Conservation (phyloP, 2,797 vertebrate genomes). For the Coendou prehensilis region DNA sequence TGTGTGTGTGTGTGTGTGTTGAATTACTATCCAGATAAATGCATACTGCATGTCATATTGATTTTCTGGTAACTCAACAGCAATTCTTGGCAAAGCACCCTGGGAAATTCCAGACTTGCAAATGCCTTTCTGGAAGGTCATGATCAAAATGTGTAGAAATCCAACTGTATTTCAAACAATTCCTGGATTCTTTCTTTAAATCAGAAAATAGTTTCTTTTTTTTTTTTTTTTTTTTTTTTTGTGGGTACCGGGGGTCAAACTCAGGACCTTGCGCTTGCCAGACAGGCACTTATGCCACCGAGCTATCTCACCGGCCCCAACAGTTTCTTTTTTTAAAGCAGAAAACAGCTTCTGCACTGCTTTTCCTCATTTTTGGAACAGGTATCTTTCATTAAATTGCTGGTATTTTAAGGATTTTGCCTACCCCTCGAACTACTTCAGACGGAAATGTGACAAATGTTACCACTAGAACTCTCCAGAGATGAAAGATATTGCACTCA, state of each 20-base stretch:
- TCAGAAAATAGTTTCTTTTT: constrained; percentile 21
- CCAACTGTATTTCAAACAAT: constrained; percentile 31
- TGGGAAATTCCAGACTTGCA: constrained; percentile 56
- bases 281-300: too few relatives aligned
- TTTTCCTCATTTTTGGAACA: constrained; percentile 25
- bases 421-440: constrained; percentile 56
- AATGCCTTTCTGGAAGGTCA: constrained; percentile 70
- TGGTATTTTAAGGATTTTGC: constrained; percentile 62
- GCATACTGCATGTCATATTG: constrained; percentile 22
- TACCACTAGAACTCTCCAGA: background rate
- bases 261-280: too few relatives aligned
- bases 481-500: background rate
- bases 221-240: too few relatives aligned
- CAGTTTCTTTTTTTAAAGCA: background rate
- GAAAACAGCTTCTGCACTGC: background rate
- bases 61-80: constrained; percentile 73
- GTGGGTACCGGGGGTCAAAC: too few relatives aligned
- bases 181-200: constrained; percentile 53
- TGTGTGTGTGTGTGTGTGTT: background rate
- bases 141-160: constrained; percentile 24
- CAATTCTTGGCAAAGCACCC: constrained; percentile 68
- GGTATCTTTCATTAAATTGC: constrained; percentile 18
- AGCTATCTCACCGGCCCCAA: too few relatives aligned
- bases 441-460: background rate
- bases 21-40: constrained; percentile 66